Conservation (phyloP, 2,797 vertebrate species). For the Scarus forsteni region DNA sequence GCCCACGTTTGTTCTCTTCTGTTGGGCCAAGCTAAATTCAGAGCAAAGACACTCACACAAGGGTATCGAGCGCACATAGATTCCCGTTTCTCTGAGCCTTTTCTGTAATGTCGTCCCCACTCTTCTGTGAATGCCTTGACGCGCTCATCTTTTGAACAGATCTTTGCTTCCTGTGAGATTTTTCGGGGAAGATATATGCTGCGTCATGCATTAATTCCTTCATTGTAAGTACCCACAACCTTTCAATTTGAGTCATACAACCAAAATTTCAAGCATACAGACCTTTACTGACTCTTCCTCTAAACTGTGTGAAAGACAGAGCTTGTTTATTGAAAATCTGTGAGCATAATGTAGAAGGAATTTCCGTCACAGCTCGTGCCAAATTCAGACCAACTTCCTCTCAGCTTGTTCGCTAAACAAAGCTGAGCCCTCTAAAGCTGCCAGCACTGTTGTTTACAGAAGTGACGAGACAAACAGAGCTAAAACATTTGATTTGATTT, state of each 20-base stretch:
- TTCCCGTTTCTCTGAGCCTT: constrained; percentile 2
- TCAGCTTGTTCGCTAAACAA: constrained; percentile 55
- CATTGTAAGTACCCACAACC: background rate
- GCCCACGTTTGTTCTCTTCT: constrained; percentile 82
- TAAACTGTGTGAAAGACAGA: background rate
- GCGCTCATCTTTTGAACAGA: constrained; percentile 4
- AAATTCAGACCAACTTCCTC: constrained; percentile 55
- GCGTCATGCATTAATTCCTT: constrained; percentile 49
- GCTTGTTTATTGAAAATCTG: constrained; percentile 12
- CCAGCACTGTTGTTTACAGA: constrained; percentile 75
- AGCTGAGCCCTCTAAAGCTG: constrained; percentile 61
- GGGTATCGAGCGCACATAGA: constrained; percentile 75
- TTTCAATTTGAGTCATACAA: constrained; percentile 15
- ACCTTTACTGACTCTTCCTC: constrained; percentile 55
- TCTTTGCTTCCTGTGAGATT: constrained; percentile 19
- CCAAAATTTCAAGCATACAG: constrained; percentile 44
- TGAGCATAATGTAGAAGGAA: constrained; percentile 1
- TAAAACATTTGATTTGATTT: constrained; percentile 31
- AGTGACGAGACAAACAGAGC: constrained; percentile 11
- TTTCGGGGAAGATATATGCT: constrained; percentile 49
- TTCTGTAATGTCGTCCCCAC: constrained; percentile 1
- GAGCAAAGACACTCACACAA: constrained; percentile 83
- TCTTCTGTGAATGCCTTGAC: constrained; percentile 63
- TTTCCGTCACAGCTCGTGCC: constrained; percentile 53
- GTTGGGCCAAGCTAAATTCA: constrained; percentile 84